Evolutionary conservation across 92 coral and sea anemone genomes (phyloP), one percentile per base, ranked within the genome.

Genomic region (Galaxea fascicularis): DNA sequence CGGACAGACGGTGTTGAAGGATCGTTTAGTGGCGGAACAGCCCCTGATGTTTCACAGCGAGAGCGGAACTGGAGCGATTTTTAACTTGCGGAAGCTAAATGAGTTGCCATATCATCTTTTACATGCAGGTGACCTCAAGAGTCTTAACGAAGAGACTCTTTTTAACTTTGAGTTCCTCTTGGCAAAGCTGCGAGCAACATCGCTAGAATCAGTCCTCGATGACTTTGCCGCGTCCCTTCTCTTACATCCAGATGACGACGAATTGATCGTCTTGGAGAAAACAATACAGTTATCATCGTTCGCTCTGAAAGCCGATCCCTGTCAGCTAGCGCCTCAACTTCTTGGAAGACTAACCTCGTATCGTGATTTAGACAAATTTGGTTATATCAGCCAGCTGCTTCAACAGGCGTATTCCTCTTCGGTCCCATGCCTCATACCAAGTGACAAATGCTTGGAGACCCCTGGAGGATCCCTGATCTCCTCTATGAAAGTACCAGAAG

Each of bases 381-480:
- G 89, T 44, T 58, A 59, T 79, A 74, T 95, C 16, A 52, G 76
- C 56, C 67, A 69, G n/a, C 80, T 95, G 20, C 86, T 95, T 52
- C 84, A 92, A 62, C 90, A 93, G 71, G 92, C 94, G 12, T 91
- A 91, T 58, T 86, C 88, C 22, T 91, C 94, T 57, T 90, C 94
- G 16, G 93, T 92, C 24, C 92, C 95, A 3, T 95, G 93, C 69
- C 92, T 95, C 46, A 71, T 94, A 41, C 98, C 98, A 57, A 90
- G 89, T 71, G 85, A 80, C 63, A 95, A 86, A 63, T 95, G 98
- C 46, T 90, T 95, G 56, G 79, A 95, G 0, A 89, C 98, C 4
- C 95, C 98, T 2, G 98, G 98, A 4, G 98, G 98, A 65, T 85
- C 98, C 16, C 70, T 94, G 47, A 88, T 95, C 15, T 91, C 97